Evolutionary conservation across 2,113 vertebrate species (phyloP).

Genomic region (Acrocephalus arundinaceus): DNA sequence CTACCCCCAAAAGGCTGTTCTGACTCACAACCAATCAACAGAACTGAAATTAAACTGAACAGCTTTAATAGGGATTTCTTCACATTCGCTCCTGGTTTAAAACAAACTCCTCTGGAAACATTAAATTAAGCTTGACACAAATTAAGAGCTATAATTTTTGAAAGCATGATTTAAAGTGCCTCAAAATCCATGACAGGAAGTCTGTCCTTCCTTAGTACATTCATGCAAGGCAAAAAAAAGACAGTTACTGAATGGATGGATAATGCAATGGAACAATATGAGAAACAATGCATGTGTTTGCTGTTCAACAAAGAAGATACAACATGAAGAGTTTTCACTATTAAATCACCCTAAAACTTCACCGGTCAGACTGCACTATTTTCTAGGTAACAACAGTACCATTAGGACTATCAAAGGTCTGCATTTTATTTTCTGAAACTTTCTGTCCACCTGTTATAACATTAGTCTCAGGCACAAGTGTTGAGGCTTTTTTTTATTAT

Average conservation of each 20-base stretch:
- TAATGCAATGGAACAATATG: conserved; percentile 66
- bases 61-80: background rate
- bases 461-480: background rate
- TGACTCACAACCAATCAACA: background rate
- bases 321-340: conserved; percentile 7
- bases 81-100: background rate
- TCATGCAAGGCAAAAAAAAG: conserved; percentile 53
- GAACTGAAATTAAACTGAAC: background rate
- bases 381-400: background rate
- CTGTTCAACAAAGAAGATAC: conserved; percentile 59
- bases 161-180: conserved; percentile 12
- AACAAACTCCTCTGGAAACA: background rate
- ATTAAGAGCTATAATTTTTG: conserved; percentile 29
- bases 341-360: background rate
- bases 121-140: background rate
- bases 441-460: background rate
- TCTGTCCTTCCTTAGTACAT: background rate
- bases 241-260: conserved; percentile 66
- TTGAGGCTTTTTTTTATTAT: background rate
- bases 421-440: background rate
- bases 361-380: background rate
- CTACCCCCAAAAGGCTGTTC: background rate
- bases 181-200: background rate
- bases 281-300: conserved; percentile 53
- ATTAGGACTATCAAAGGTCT: background rate